Base-by-base conservation (phyloP, 2,113 vertebrate species). In the Gasterosteus aculeatus region DNA sequence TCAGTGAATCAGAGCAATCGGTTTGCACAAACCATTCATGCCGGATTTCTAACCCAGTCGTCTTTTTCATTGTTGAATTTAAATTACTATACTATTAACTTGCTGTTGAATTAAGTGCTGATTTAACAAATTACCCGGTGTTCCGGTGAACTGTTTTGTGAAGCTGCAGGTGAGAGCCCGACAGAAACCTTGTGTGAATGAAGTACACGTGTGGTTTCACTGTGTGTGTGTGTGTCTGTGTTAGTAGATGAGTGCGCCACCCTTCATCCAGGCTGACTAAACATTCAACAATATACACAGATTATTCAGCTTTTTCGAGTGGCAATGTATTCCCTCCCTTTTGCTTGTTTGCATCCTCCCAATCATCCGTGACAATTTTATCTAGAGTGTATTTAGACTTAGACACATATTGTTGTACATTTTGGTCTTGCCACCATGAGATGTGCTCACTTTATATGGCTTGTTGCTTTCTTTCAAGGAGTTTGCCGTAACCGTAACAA, bases 61-160 rank as follows among this genome's bases (percentile, higher is more conserved):
- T 46, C 16, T 64, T 75, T 67, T 78, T 81, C 65, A 64, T 76
- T 77, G 62, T 87, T 86, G 39, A 33, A 76, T 85, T 86, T 83
- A 59, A 84, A 65, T 79, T 64, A 79, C 64, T 31, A 72, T 51
- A 63, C 78, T 75, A 73, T 77, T 9, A 68, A 75, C 60, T 62
- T 65, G 26, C 66, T 61, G 69, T 78, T 78, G 54, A 77, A 85
- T 86, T 72, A 75, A 72, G 47, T 73, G 72, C 57, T 31, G 1
- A 72, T 78, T 84, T 72, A 73, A 67, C 33, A 69, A 86, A 80
- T 75, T 70, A 53, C 44, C 65, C 16, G 16, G 60, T 7, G 4
- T 58, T 69, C 7, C 16, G 5, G 70, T 66, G 11, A 58, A 69
- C 46, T 64, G 38, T 72, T 4, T 65, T 38, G 29, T 56, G 29